phyloP scores from a whole-genome alignment of 2,113 vertebrate species.

The Gopherus flavomarginatus region DNA sequence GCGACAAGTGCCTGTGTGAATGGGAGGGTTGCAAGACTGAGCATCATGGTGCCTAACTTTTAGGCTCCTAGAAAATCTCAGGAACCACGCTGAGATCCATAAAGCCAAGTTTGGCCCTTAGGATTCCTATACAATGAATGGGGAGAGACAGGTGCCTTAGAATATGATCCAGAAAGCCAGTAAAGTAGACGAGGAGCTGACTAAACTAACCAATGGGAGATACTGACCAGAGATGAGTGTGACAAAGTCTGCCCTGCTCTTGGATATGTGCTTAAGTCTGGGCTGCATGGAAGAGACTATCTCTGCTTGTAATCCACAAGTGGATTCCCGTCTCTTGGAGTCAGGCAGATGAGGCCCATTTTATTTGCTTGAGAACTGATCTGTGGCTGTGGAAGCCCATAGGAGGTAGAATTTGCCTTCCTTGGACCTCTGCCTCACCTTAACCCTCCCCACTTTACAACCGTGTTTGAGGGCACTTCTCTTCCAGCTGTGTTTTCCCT shows the following conservation, averaged over 20 bases:
- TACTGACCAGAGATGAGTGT: not conserved
- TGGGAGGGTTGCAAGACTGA: not conserved
- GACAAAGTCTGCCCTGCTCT: not conserved
- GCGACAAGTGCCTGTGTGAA: no score
- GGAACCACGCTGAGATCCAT: not conserved
- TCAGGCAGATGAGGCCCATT: not conserved
- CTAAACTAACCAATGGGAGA: not conserved
- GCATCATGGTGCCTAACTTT: not conserved
- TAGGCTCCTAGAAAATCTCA: not conserved
- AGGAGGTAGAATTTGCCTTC: not conserved
- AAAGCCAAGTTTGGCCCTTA: not conserved
- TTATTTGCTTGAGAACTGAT: rapidly evolving
- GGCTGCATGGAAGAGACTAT: not conserved
- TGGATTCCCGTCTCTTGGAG: not conserved
- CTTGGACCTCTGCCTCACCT: not conserved
- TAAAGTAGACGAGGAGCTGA: not conserved
- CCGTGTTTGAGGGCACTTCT: not conserved
- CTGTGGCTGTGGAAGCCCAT: not conserved
- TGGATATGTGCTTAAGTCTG: not conserved
- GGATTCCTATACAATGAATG: not conserved
- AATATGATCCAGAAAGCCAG: not conserved
- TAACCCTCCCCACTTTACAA: not conserved
- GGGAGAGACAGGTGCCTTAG: not conserved
- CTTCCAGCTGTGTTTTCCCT: not conserved
- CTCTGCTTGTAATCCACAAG: not conserved